phyloP scores from a whole-genome alignment of 1,140 invertebrate genomes.

The Drosophila sproati region DNA sequence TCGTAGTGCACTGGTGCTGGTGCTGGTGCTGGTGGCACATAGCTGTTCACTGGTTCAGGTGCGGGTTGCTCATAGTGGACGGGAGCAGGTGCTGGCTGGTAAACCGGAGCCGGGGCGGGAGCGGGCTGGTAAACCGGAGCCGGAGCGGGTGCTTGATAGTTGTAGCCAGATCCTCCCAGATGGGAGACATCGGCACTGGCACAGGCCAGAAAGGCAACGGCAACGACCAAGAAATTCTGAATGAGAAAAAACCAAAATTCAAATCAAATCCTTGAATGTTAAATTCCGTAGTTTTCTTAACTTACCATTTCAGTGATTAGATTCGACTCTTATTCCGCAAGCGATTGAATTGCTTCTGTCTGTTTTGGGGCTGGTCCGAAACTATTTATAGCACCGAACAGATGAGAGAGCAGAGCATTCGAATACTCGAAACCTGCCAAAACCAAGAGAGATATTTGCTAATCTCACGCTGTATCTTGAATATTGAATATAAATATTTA shows the following conservation, averaged over 20 bases:
- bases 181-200: constrained; percentile 75
- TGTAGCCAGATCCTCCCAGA: constrained; percentile 62
- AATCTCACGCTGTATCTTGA: neutral
- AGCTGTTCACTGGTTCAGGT: constrained; percentile 25
- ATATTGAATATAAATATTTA: constrained; percentile 11
- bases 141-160: constrained; percentile 60
- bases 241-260: neutral
- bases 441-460: constrained; percentile 5
- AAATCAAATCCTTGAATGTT: constrained; percentile 11
- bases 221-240: constrained; percentile 72
- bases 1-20: constrained; percentile 32
- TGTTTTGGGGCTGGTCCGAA: constrained; percentile 22
- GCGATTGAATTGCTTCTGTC: constrained; percentile 63
- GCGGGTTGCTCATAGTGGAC: constrained; percentile 33
- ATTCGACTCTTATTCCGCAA: constrained; percentile 51
- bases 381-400: constrained; percentile 60
- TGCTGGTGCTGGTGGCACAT: constrained; percentile 19
- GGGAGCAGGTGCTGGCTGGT: constrained; percentile 9
- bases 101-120: constrained; percentile 33
- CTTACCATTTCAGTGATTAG: constrained; percentile 57
- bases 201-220: constrained; percentile 74
- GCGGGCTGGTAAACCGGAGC: constrained; percentile 35
- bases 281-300: neutral
- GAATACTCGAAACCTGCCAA: constrained; percentile 17
- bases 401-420: constrained; percentile 12